Percentiles rank a stretch among this genome's conserved stretches.
phyloP scores from a whole-genome alignment of 1,140 invertebrate genomes.

The Muscidifurax raptorellus region DNA sequence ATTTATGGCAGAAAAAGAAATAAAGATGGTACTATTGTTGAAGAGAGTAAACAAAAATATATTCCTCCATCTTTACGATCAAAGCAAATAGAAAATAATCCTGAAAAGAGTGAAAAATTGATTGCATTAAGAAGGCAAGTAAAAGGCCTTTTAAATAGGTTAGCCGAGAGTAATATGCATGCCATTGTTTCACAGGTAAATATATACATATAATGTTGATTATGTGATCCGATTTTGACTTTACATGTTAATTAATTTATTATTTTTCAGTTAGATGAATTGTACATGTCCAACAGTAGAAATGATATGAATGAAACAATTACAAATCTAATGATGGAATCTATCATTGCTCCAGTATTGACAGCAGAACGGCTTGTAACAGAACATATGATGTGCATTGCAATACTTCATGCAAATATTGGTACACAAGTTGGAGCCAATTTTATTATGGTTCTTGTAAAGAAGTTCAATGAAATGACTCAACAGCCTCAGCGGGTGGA shows the following conservation, averaged over 20 bases:
- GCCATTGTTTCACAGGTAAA: conserved; percentile 83
- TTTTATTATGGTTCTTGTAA: conserved; percentile 83
- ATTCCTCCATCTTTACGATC: conserved; percentile 87
- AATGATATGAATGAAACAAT: conserved; percentile 90
- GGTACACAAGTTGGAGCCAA: conserved; percentile 92
- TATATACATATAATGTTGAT: background rate
- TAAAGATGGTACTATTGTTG: conserved; percentile 85
- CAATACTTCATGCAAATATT: conserved; percentile 92
- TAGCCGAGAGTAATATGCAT: conserved; percentile 92
- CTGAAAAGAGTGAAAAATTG: conserved; percentile 78
- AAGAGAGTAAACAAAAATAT: conserved; percentile 81
- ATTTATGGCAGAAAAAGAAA: conserved; percentile 93
- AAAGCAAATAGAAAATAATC: conserved; percentile 73
- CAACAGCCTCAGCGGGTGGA: conserved; percentile 77
- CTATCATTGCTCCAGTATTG: conserved; percentile 78
- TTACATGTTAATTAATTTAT: conserved; percentile 11
- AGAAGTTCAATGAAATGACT: conserved; percentile 81
- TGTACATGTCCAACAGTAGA: conserved; percentile 84
- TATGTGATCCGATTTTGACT: background rate
- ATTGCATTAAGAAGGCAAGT: conserved; percentile 84
- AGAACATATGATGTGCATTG: conserved; percentile 89
- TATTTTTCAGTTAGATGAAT: conserved; percentile 40
- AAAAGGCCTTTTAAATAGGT: conserved; percentile 91
- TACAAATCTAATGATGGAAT: conserved; percentile 81
- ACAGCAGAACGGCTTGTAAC: conserved; percentile 88